Base-by-base conservation (phyloP, 2,113 vertebrate species). In the Microcebus lehilahytsara region DNA sequence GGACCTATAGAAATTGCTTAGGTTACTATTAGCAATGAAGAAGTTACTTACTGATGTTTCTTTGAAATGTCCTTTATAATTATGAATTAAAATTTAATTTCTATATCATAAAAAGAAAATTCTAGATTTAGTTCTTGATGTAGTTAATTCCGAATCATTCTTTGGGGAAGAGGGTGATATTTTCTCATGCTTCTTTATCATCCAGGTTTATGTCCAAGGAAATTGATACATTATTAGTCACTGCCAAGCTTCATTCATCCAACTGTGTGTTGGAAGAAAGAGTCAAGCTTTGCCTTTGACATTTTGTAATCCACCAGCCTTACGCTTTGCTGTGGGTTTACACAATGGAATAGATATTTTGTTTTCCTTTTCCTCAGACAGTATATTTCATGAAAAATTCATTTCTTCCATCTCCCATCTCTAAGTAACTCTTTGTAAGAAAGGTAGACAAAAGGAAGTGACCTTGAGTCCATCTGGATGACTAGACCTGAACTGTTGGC, bases 301-400 rank as follows among this genome's bases (percentile, higher is more conserved):
- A 67, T 92, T 49, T 83, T 74, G 12, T 56, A 23, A 14, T 64
- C 42, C 37, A 69, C 5, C 3, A 51, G 64, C 11, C 20, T 89
- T 71, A 25, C 25, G 32, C 9, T 83, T 92, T 89, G 25, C 32
- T 72, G 10, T 64, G 42, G 23, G 23, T 79, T 10, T 89, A 60
- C 64, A 92, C 6, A 46, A 3, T 93, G 37, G 37, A 92, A 80
- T 30, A 91, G 60, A 71, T 0, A 53, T 93, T 25, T 89, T 79
- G 4, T 90, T 49, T 93, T 97, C 77, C 75, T 74, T 92, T 95
- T 97, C 66, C 85, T 96, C 79, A 64, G 89, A 19, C 40, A 91
- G 10, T 81, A 94, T 62, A 96, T 95, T 80, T 97, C 46, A 92
- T 77, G 49, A 85, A 96, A 98, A 96, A 96, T 27, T 78, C 12